Base-by-base conservation (phyloP, 2,113 vertebrate genomes). In the Rissa tridactyla region DNA sequence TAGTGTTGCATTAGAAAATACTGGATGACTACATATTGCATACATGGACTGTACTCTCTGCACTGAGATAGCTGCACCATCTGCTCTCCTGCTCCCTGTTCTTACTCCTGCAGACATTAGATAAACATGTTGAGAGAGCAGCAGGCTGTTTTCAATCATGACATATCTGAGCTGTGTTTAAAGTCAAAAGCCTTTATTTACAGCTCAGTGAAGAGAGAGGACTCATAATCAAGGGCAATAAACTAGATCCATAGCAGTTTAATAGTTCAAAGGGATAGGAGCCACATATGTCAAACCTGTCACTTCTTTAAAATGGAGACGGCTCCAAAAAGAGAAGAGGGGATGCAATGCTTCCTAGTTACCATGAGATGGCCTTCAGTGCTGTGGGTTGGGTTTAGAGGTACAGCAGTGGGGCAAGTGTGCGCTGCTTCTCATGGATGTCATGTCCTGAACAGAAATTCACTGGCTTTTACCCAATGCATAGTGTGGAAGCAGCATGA, bases 101-200 rank as follows among this genome's bases (percentile, higher is more conserved):
- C 96, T 78, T 83, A 83, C 73, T 96, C 75, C 95, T 97, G 95
- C 95, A 81, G 42, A 95, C 91, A 88, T 87, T 93, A 94, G 90
- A 96, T 70, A 96, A 96, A 95, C 94, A 95, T 38, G 92, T 91
- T 95, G 90, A 82, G 52, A 57, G 94, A 97, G 92, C 96, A 96
- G 93, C 86, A 92, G 95, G 89, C 83, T 76, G 92, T 83, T 97
- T 93, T 95, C 92, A 95, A 54, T 95, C 95, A 88, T 88, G 94
- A 95, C 95, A 72, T 83, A 60, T 89, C 95, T 84, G 95, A 92
- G 95, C 89, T 75, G 82, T 86, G 88, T 94, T 97, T 92, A 86
- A 96, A 96, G 94, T 97, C 95, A 96, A 96, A 95, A 97, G 88
- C 75, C 84, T 94, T 96, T 96, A 96, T 97, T 97, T 97, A 97